Evolutionary conservation across 2,113 vertebrate species (phyloP).

Genomic region (Leptosomus discolor): DNA sequence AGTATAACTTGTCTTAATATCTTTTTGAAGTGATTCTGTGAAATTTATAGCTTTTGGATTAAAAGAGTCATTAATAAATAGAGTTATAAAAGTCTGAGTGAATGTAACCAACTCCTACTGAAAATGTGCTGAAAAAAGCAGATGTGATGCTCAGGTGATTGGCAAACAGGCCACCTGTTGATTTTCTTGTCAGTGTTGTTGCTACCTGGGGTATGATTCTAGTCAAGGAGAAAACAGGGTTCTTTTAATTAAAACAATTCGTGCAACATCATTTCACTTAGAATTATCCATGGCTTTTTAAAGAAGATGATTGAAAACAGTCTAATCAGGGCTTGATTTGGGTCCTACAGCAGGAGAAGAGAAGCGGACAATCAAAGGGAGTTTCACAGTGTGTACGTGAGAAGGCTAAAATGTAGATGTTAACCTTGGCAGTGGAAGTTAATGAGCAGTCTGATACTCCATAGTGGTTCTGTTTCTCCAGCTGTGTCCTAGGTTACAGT

Average conservation of each 20-base stretch:
- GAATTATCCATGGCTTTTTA: constrained; percentile 20
- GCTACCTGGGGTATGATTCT: constrained; percentile 17
- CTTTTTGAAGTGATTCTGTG: constrained; percentile 33
- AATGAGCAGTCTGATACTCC: background rate
- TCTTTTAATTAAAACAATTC: constrained; percentile 52
- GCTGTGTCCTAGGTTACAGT: too few species aligned
- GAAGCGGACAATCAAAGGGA: background rate
- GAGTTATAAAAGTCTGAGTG: background rate
- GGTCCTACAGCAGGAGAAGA: background rate
- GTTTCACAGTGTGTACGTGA: background rate
- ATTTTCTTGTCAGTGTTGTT: constrained; percentile 21
- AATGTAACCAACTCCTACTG: background rate
- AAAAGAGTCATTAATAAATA: constrained; percentile 45
- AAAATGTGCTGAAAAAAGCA: constrained; percentile 32
- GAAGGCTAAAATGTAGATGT: constrained; percentile 6
- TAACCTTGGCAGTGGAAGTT: background rate
- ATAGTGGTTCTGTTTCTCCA: background rate
- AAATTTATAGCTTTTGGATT: constrained; percentile 38
- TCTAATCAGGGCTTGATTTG: constrained; percentile 7
- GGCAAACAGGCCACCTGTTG: constrained; percentile 17
- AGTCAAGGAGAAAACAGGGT: constrained; percentile 40
- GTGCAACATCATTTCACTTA: constrained; percentile 20
- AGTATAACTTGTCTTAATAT: background rate
- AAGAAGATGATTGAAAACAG: constrained; percentile 25
- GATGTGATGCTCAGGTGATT: background rate